Evolutionary conservation across 2,797 vertebrate genomes (phyloP).

Genomic region (Acanthiza pusilla): DNA sequence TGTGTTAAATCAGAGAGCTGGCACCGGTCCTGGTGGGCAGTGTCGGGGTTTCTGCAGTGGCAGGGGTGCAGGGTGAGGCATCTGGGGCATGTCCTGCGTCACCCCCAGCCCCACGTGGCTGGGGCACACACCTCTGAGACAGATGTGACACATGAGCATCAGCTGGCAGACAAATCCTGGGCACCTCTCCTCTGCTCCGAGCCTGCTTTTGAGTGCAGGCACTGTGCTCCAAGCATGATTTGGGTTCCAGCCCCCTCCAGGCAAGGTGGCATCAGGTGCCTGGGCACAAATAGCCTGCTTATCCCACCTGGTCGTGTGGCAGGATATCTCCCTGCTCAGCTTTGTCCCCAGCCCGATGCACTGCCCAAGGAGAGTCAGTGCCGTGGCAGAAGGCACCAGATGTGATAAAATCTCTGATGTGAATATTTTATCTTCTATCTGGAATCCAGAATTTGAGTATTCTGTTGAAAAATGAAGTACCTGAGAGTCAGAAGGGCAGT

Average conservation of each 20-base stretch:
- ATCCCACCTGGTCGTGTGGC: no score
- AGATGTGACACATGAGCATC: background rate
- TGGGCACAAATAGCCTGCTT: background rate
- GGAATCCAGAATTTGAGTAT: background rate
- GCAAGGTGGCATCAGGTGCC: background rate
- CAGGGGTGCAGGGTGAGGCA: background rate
- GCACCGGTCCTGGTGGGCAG: background rate
- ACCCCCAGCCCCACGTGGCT: background rate
- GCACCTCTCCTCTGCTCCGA: background rate
- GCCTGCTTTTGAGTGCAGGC: background rate
- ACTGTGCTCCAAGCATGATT: no score
- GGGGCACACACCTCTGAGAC: background rate
- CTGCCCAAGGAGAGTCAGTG: background rate
- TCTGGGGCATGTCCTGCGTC: fast-evolving
- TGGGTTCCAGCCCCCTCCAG: background rate
- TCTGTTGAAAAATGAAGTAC: background rate
- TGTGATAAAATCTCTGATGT: background rate
- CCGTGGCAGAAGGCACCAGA: background rate
- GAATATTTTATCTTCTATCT: background rate
- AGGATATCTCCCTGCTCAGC: background rate
- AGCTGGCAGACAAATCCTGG: background rate
- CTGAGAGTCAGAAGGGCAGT: background rate
- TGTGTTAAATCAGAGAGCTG: background rate
- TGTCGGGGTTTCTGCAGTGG: background rate
- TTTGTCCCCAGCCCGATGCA: background rate